Conservation (phyloP, 2,113 vertebrate species). For the Globicephala melas region DNA sequence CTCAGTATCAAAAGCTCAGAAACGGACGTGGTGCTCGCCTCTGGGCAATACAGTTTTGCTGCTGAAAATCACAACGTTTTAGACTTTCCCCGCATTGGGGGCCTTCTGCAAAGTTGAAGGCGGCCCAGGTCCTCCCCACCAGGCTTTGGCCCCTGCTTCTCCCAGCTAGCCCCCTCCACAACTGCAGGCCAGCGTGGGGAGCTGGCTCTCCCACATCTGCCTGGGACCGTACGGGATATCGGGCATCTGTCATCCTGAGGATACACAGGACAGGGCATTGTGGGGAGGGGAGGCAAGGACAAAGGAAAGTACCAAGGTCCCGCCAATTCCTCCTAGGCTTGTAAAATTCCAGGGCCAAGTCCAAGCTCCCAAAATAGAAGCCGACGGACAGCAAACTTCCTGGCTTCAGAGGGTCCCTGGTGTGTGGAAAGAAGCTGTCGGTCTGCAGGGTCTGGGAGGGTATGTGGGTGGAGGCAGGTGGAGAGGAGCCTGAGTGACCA, state of each 20-base stretch:
- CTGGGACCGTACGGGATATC: background rate
- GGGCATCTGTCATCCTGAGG: background rate
- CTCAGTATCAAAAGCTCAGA: background rate
- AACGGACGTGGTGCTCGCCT: background rate
- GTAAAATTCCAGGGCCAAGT: slow-evolving; percentile 79
- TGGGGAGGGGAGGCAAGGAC: background rate
- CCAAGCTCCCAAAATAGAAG: slow-evolving; percentile 80
- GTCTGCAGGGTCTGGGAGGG: slow-evolving; percentile 55
- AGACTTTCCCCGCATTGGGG: background rate
- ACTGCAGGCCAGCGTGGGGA: background rate
- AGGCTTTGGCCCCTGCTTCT: background rate
- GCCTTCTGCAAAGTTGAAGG: background rate
- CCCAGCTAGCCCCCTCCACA: background rate
- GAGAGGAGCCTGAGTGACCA: slow-evolving; percentile 40
- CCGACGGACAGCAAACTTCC: slow-evolving; percentile 78
- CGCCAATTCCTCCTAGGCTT: slow-evolving; percentile 76
- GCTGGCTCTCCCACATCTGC: background rate
- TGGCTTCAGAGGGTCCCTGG: slow-evolving; percentile 68
- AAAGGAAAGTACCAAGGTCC: slow-evolving; percentile 30
- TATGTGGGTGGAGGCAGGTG: background rate
- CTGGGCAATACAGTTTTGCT: background rate
- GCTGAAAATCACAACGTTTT: background rate
- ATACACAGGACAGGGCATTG: background rate
- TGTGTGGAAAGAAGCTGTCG: slow-evolving; percentile 48
- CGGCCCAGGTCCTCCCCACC: accelerated